A percentile compares a stretch with the other conserved stretches of the same genome.
These are phyloP conservation scores for Aphodius sticticus DNA, from an alignment of 2,888 invertebrate species.

Conservation along the genomic window DNA sequence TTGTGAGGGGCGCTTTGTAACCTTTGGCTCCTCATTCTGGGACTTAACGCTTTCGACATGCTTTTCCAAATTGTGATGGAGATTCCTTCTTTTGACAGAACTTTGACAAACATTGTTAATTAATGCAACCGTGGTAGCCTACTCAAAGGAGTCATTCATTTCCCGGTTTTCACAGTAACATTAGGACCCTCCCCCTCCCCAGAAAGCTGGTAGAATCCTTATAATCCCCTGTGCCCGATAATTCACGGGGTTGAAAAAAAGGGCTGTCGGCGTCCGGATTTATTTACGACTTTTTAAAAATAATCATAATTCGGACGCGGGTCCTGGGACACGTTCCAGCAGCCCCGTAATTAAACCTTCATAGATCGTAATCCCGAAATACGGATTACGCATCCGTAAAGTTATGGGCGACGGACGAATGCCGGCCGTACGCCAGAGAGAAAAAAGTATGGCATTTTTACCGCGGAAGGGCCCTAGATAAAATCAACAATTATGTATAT, in stretches of 20 bases:
- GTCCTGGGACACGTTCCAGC: not conserved
- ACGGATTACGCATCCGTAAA: slow-evolving; percentile 4
- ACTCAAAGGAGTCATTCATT: too few relatives aligned
- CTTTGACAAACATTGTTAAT: too few relatives aligned
- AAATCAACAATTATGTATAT: slow-evolving; percentile 26
- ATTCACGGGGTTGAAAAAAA: not conserved
- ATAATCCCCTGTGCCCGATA: not conserved
- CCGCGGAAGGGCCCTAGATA: slow-evolving; percentile 14
- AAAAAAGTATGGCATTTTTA: not conserved
- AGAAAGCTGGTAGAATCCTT: too few relatives aligned
- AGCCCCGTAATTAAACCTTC: not conserved
- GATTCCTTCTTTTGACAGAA: too few relatives aligned
- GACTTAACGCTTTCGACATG: too few relatives aligned
- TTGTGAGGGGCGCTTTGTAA: too few relatives aligned
- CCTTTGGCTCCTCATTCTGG: too few relatives aligned
- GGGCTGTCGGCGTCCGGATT: not conserved
- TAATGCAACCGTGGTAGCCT: too few relatives aligned
- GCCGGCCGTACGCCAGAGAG: not conserved
- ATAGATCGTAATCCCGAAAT: not conserved
- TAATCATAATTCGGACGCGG: slow-evolving; percentile 4
- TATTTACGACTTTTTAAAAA: not conserved
- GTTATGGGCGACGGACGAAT: not conserved
- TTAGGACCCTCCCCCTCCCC: too few relatives aligned
- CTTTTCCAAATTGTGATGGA: too few relatives aligned
- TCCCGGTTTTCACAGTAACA: too few relatives aligned